Percentiles rank a stretch among this genome's conserved stretches.
phyloP scores from a whole-genome alignment of 64 coral and sea anemone genomes.

The Astreopora myriophthalma region DNA sequence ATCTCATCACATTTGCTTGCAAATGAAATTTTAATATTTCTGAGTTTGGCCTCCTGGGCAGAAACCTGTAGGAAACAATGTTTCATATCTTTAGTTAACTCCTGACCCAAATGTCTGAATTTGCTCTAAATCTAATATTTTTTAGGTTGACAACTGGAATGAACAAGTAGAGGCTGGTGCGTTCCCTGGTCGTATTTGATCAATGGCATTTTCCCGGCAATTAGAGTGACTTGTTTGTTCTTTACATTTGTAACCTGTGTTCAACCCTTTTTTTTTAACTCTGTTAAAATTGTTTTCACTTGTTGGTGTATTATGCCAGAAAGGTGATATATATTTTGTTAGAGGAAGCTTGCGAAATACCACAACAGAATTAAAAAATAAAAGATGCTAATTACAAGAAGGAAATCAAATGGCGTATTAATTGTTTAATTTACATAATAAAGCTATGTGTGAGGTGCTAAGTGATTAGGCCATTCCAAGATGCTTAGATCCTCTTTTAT shows the following conservation, averaged over 20 bases:
- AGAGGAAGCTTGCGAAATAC: not conserved
- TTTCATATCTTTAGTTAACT: no score
- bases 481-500: no score
- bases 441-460: no score
- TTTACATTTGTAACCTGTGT: not conserved
- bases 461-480: no score
- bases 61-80: no score
- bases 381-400: not conserved
- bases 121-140: not conserved
- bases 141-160: slow-evolving; percentile 91
- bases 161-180: slow-evolving; percentile 82
- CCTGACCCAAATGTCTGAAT: no score
- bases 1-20: no score
- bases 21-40: no score
- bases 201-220: not conserved
- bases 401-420: not conserved
- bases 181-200: slow-evolving; percentile 85
- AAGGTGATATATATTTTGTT: not conserved
- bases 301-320: not conserved
- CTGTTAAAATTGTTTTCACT: not conserved
- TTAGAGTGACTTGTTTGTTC: not conserved
- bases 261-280: no score
- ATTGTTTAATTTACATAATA: not conserved
- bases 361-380: not conserved
- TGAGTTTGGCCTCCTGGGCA: no score